Evolutionary conservation across 2,113 vertebrate genomes (phyloP), one percentile per base, ranked within the genome.

Genomic region (Peucedramus taeniatus): DNA sequence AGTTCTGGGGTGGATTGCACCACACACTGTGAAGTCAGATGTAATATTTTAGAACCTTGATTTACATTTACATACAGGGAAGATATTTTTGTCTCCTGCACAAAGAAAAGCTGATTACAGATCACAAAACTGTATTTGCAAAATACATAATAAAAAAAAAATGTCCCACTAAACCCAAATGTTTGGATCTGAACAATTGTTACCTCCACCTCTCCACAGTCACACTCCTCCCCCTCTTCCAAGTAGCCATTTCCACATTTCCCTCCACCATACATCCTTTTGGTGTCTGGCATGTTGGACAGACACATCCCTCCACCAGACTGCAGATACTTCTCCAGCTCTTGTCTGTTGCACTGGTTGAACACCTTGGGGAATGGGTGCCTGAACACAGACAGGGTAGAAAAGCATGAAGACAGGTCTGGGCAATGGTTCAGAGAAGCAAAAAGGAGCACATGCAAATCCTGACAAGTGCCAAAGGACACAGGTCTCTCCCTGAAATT

Each of bases 231-330:
- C 11, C 99, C 99, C 1, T 99, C 98, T 97, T 99, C 99, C 97
- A 99, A 97, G 98, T 99, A 99, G 30, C 99, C 99, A 11, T 99
- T 99, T 66, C 99, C 99, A 60, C 99, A 99, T 80, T 98, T 98
- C 85, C 97, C 98, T 50, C 99, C 99, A 78, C 99, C 99, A 37
- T 99, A 99, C 95, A 99, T 98, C 2, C 94, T 97, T 88, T 96
- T 98, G 66, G 99, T 99, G 96, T 99, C 99, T 3, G 99, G 99
- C 97, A 98, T 97, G 56, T 99, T 99, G 91, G 98, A 99, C 68
- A 99, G 98, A 94, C 99, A 99, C 98, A 99, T 99, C 24, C 99
- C 99, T 68, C 99, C 99, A 10, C 99, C 99, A 35, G 99, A 99
- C 94, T 91, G 98, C 96, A 99, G 98, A 83, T 99, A 99, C 75